Conservation (phyloP, 2,113 vertebrate species). For the Xiphorhynchus elegans region DNA sequence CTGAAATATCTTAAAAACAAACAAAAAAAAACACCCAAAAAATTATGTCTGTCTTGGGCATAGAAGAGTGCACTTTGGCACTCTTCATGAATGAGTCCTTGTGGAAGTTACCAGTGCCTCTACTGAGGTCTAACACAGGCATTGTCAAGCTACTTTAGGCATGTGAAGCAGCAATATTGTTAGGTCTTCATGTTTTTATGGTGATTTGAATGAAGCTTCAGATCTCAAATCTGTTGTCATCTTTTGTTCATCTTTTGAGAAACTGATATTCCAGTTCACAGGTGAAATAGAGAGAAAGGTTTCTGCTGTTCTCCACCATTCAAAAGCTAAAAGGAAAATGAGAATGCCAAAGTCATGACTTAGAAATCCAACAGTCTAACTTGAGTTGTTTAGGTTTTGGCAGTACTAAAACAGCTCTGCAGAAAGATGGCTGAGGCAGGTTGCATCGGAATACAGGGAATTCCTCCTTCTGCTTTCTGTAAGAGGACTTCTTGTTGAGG, state of each 20-base stretch:
- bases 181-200: background rate
- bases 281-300: background rate
- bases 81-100: background rate
- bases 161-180: background rate
- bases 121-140: background rate
- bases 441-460: background rate
- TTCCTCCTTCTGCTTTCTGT: background rate
- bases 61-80: background rate
- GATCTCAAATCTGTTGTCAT: background rate
- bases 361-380: background rate
- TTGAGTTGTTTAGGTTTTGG: background rate
- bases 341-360: background rate
- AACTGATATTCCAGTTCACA: background rate
- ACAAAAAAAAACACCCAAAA: background rate
- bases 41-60: background rate
- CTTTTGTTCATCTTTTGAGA: background rate
- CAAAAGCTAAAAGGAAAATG: background rate
- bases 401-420: background rate
- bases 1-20: background rate
- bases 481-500: background rate
- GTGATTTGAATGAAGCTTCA: background rate
- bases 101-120: background rate
- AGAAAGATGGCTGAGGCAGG: background rate
- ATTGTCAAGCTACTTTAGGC: background rate
- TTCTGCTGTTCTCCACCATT: background rate